Evolutionary conservation across 2,113 vertebrate genomes (phyloP), one percentile per base, ranked within the genome.

Genomic region (Catharus minimus): DNA sequence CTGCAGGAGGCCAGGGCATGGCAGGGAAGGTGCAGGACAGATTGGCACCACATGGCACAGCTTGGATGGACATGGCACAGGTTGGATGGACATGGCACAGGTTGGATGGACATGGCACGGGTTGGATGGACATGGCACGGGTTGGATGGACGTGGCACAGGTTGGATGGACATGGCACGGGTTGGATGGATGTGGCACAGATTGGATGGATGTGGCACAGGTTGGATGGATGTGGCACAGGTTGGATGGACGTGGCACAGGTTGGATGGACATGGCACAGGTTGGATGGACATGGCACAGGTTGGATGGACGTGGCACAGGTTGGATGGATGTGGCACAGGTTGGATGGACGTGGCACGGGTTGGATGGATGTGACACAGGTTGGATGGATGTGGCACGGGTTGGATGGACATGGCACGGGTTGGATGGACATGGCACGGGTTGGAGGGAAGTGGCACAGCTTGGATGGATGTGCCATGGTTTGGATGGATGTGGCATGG

Each of bases 11-110:
- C 28, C 6, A 2, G 66, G 0, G 73, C 36, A 30, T 2, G 15
- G 62, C 18, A 17, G 57, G 56, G 76, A 13, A 65, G 82, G 77
- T 5, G 9, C 71, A 17, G 33, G 44, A 6, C 2, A 41, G 72
- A 49, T 7, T 0, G 1, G 44, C 61, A 43, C 13, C 0, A 1
- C 49, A 11, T 28, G 27, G 27, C 26, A 20, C 13, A 24, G 33
- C 33, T 10, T 38, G 38, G 38, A 38, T 38, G 38, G 38, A 38
- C 38, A 38, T 38, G 38, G 38, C 38, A 38, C 38, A 9, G 38
- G 38, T 38, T 38, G 38, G 38, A 38, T 38, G 38, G 38, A 1
- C 49, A 11, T 28, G 27, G 27, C 27, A 20, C 8, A 24, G 49
- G 49, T 7, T 27, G 52, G 68, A 50, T 5, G 36, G 57, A 21